Conservation (phyloP, 2,113 vertebrate genomes). For the Donacobius atricapilla region DNA sequence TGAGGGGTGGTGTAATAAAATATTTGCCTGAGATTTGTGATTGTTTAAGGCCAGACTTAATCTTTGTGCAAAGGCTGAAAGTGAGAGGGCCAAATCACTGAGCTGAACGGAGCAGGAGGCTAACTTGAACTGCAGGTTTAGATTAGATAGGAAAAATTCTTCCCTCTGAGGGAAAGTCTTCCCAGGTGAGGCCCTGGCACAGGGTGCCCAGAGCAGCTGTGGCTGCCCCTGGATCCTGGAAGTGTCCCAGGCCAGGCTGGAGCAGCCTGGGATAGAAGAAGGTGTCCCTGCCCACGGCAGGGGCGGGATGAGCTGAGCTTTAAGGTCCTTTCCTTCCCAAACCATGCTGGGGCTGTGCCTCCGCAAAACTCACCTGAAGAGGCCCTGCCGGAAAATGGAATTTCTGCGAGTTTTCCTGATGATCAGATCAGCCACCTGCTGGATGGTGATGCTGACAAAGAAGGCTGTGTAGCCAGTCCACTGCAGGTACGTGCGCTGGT, state of each 20-base stretch:
- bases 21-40: background rate
- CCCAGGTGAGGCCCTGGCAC: background rate
- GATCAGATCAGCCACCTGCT: conserved; percentile 80
- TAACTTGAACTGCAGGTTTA: background rate
- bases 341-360: accelerated
- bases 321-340: background rate
- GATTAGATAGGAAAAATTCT: background rate
- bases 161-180: background rate
- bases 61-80: background rate
- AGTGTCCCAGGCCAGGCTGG: background rate
- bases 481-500: conserved; percentile 72
- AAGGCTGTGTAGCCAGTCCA: conserved; percentile 78
- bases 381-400: conserved; percentile 79
- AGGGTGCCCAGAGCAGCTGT: background rate
- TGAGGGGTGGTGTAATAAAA: background rate
- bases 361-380: conserved; percentile 65
- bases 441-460: conserved; percentile 79
- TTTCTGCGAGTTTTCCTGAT: conserved; percentile 82
- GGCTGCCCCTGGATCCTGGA: background rate
- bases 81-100: background rate
- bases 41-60: background rate
- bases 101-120: background rate
- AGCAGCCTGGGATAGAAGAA: accelerated
- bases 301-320: background rate
- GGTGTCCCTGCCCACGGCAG: background rate